These are phyloP conservation scores for Heterodera carotae DNA, from an alignment of 1,140 invertebrate genomes.

Conservation along the genomic window DNA sequence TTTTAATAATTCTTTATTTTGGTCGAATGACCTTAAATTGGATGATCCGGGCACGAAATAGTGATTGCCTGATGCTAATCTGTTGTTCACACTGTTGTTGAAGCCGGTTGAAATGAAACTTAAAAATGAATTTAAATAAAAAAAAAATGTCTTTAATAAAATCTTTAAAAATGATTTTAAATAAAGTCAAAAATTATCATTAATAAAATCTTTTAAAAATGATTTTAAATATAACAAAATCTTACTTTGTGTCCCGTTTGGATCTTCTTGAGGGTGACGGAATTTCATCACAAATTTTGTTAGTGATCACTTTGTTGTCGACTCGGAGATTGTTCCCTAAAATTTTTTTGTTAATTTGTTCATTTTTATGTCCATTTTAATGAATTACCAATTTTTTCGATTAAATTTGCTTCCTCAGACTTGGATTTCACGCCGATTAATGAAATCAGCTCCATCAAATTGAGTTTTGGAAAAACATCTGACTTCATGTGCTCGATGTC, in stretches of 20 bases:
- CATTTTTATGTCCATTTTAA: neutral
- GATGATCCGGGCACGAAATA: too few relatives aligned
- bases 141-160: too few relatives aligned
- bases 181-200: too few relatives aligned
- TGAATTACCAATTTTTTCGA: neutral
- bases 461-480: neutral
- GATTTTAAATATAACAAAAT: too few relatives aligned
- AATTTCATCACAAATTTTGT: neutral
- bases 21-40: too few relatives aligned
- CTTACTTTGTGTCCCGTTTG: neutral
- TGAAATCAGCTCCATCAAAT: slow-evolving; percentile 1
- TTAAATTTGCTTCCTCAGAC: neutral
- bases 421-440: neutral
- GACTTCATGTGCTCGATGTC: neutral
- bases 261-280: neutral
- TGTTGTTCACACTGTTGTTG: too few relatives aligned
- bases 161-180: too few relatives aligned
- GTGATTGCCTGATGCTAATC: too few relatives aligned
- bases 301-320: neutral
- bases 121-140: too few relatives aligned
- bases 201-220: too few relatives aligned
- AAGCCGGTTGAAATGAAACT: too few relatives aligned
- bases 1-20: too few relatives aligned
- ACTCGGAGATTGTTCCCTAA: neutral
- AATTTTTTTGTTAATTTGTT: neutral